Evolutionary conservation across 2,113 vertebrate species (phyloP), one percentile per base, ranked within the genome.

Genomic region (Baryphthengus martii): DNA sequence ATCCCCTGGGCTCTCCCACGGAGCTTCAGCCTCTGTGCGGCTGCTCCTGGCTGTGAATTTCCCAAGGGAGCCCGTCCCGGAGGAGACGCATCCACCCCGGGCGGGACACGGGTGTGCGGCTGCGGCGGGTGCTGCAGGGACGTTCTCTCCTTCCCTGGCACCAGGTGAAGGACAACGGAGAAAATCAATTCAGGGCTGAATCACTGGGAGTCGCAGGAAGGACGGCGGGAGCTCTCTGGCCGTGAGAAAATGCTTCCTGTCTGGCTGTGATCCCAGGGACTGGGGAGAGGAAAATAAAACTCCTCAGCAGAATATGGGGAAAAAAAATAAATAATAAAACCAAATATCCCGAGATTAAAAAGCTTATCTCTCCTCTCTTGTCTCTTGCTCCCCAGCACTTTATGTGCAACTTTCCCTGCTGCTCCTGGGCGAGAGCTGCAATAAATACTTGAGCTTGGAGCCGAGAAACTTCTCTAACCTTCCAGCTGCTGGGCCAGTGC

Each of bases 381-480:
- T 13, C 24, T 65, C n/a, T 70, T 0, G 4, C 70, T 88, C 73
- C 73, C 44, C 47, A 3, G 75, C 78, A 85, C 90, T 81, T 93
- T 74, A 81, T n/a, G 56, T 7, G 17, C 7, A 11, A 53, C 90
- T 75, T 89, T 85, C 45, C 33, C 75, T 19, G 28, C 65, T 3
- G 39, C 83, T 91, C 33, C 70, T 6, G 49, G 65, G 70, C 9
- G 63, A 80, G 84, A 95, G 95, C 96, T 88, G 95, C 96, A 97
- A 98, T 98, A 97, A 98, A 97, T 94, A 85, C 85, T 71, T 56
- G 65, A 91, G 63, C 82, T 65, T 1, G 2, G 83, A 93, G 97
- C 97, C 98, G 92, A 98, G 98, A 98, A 98, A 98, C 97, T 98
- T 98, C 98, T 97, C 81, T 95, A 81, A 90, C 95, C 95, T 98